Evolutionary conservation across 1,140 invertebrate genomes (phyloP).

Genomic region (Leptinotarsa defecta): DNA sequence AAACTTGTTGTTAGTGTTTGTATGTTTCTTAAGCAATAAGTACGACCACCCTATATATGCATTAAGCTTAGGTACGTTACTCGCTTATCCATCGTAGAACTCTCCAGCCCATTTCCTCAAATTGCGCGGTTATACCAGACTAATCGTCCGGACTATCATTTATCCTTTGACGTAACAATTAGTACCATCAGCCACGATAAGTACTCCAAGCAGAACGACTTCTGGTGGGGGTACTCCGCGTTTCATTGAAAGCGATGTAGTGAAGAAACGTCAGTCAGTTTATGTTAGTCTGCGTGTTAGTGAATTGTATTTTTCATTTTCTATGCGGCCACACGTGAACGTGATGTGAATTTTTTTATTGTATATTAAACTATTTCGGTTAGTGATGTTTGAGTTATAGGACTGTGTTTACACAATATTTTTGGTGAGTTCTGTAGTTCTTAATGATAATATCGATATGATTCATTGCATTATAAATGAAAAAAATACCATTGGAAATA

Average conservation of each 20-base stretch:
- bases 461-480: too few relatives aligned
- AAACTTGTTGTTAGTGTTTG: too few relatives aligned
- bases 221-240: neutral
- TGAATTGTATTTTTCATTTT: neutral
- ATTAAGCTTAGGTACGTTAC: neutral
- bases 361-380: neutral
- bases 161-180: constrained; percentile 8
- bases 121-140: neutral
- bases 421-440: too few relatives aligned
- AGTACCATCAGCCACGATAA: constrained; percentile 8
- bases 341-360: neutral
- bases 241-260: neutral
- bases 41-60: too few relatives aligned
- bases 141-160: constrained; percentile 6
- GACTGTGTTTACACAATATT: too few relatives aligned
- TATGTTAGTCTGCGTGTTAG: neutral
- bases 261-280: neutral
- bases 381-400: too few relatives aligned
- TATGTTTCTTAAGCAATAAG: too few relatives aligned
- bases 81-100: neutral
- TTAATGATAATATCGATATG: too few relatives aligned
- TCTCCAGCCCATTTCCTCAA: neutral
- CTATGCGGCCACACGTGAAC: neutral
- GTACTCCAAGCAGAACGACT: neutral
- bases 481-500: too few relatives aligned